phyloP scores from a whole-genome alignment of 2,113 vertebrate genomes.

The Phycodurus eques region DNA sequence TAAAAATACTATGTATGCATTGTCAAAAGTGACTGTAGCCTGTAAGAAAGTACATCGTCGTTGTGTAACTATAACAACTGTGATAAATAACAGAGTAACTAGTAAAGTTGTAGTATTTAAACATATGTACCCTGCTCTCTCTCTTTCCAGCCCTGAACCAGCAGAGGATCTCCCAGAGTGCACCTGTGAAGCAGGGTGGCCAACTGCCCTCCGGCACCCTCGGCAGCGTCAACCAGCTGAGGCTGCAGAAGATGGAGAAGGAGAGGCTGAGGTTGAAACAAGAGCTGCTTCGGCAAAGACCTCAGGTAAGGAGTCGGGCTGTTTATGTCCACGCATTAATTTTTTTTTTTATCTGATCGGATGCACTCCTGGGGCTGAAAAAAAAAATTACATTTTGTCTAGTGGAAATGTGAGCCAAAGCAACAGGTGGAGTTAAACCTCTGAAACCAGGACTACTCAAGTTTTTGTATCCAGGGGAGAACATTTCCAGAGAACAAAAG shows the following conservation, averaged over 20 bases:
- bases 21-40: neutral
- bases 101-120: neutral
- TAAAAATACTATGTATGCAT: neutral
- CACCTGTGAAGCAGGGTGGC: conserved; percentile 86
- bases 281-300: conserved; percentile 96
- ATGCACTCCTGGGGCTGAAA: neutral
- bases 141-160: conserved; percentile 81
- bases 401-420: no score
- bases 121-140: neutral
- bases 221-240: conserved; percentile 86
- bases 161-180: conserved; percentile 90
- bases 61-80: neutral
- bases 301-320: conserved; percentile 81
- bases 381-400: neutral
- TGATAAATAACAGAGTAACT: neutral
- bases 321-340: neutral
- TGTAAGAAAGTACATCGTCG: neutral
- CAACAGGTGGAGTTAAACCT: no score
- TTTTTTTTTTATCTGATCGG: neutral
- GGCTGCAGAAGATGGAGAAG: conserved; percentile 96
- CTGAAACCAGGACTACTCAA: no score
- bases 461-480: no score
- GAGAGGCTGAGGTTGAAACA: conserved; percentile 92
- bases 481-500: no score
- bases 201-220: conserved; percentile 84